phyloP scores from a whole-genome alignment of 2,113 vertebrate species.

The Patagioenas fasciata region DNA sequence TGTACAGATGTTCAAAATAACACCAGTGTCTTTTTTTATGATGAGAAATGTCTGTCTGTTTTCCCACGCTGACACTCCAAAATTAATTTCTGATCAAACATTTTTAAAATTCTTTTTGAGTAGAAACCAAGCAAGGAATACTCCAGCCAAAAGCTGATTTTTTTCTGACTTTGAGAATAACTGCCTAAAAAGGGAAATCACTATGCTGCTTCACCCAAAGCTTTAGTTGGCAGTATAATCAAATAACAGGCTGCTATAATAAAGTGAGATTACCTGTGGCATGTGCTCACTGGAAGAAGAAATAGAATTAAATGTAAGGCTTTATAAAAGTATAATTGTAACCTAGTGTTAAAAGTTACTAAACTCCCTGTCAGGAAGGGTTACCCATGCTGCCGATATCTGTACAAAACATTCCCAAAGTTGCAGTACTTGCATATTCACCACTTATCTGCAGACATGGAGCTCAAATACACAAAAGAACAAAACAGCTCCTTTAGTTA shows the following conservation, averaged over 20 bases:
- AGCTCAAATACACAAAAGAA: neutral
- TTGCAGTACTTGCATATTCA: neutral
- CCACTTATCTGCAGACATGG: neutral
- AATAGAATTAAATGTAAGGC: neutral
- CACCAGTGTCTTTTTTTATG: neutral
- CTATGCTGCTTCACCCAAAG: neutral
- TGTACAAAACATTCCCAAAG: neutral
- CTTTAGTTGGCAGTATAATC: neutral
- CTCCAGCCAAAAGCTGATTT: neutral
- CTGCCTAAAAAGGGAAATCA: neutral
- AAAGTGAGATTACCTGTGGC: neutral
- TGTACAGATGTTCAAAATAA: neutral
- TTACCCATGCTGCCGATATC: neutral
- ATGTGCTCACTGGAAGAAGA: neutral
- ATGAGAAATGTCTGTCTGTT: neutral
- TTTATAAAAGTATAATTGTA: neutral
- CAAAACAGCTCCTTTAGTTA: neutral
- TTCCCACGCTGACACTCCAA: neutral
- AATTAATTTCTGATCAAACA: neutral
- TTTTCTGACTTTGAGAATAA: neutral
- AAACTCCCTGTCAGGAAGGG: neutral
- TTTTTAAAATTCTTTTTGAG: neutral
- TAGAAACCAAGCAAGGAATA: neutral
- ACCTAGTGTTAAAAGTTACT: neutral
- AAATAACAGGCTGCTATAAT: neutral